Conservation (phyloP, 92 coral and sea anemone species). For the Parazoanthus swiftii region DNA sequence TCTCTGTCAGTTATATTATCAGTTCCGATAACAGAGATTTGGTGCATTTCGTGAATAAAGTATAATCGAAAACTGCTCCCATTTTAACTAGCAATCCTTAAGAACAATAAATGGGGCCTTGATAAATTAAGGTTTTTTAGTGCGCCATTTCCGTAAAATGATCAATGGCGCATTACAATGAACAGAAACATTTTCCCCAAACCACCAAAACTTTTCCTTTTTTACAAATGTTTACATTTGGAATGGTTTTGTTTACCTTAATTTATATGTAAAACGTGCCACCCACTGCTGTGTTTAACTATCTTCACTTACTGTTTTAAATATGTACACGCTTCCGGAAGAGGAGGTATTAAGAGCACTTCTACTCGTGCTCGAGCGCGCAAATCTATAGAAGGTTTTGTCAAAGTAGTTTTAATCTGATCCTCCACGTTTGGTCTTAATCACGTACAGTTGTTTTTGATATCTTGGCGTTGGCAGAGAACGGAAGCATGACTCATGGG, state of each 20-base stretch:
- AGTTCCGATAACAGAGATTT: too few species aligned
- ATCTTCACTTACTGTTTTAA: neutral
- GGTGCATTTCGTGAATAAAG: neutral
- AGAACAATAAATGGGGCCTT: neutral
- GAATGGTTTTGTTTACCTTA: constrained; percentile 4
- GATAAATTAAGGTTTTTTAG: too few species aligned
- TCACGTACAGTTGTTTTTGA: constrained; percentile 6
- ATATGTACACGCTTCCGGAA: neutral
- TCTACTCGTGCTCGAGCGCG: neutral
- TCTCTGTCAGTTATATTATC: neutral
- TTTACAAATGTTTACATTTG: constrained; percentile 34
- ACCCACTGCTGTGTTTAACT: constrained; percentile 14
- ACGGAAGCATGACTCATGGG: neutral
- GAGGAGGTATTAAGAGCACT: neutral
- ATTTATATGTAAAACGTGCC: constrained; percentile 37
- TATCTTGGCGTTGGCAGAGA: neutral
- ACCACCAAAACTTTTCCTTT: neutral
- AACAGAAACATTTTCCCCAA: neutral
- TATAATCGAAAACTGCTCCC: too few species aligned
- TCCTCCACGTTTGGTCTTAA: neutral
- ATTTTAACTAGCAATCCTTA: neutral
- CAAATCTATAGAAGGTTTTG: neutral
- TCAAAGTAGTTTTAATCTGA: neutral
- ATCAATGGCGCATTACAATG: neutral
- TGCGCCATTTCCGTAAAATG: too few species aligned